These are phyloP conservation scores for Charaxes varanes DNA, from an alignment of 1,140 invertebrate genomes.

Conservation along the genomic window DNA sequence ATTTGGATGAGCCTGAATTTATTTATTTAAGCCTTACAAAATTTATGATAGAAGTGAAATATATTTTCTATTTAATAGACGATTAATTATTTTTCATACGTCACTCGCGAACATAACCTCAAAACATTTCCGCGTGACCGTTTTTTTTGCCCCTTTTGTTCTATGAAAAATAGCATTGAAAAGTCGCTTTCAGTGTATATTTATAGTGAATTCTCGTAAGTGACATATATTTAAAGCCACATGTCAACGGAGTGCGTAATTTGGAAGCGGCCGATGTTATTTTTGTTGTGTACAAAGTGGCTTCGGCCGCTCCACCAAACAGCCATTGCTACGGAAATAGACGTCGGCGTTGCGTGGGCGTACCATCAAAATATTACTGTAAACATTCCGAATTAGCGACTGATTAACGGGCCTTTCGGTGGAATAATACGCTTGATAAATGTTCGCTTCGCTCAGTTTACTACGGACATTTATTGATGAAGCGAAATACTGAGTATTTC, in stretches of 20 bases:
- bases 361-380: constrained; percentile 52
- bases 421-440: constrained; percentile 20
- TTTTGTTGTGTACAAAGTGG: constrained; percentile 12
- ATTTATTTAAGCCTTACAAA: too few relatives aligned
- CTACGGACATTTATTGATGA: constrained; percentile 12
- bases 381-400: constrained; percentile 41
- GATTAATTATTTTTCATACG: too few relatives aligned
- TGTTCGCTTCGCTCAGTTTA: constrained; percentile 19
- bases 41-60: too few relatives aligned
- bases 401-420: constrained; percentile 24
- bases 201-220: too few relatives aligned
- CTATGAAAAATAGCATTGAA: too few relatives aligned
- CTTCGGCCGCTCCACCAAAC: constrained; percentile 17
- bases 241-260: constrained; percentile 11
- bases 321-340: constrained; percentile 39
- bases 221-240: too few relatives aligned
- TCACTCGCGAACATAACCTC: too few relatives aligned
- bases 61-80: too few relatives aligned
- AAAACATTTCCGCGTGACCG: too few relatives aligned
- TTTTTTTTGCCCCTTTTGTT: too few relatives aligned
- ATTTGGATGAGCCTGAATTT: too few relatives aligned
- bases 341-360: constrained; percentile 42
- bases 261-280: constrained; percentile 3
- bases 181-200: too few relatives aligned
- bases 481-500: constrained; percentile 4